These are phyloP conservation scores for Gadopsis marmoratus DNA, from an alignment of 2,797 vertebrate species.

Conservation along the genomic window DNA sequence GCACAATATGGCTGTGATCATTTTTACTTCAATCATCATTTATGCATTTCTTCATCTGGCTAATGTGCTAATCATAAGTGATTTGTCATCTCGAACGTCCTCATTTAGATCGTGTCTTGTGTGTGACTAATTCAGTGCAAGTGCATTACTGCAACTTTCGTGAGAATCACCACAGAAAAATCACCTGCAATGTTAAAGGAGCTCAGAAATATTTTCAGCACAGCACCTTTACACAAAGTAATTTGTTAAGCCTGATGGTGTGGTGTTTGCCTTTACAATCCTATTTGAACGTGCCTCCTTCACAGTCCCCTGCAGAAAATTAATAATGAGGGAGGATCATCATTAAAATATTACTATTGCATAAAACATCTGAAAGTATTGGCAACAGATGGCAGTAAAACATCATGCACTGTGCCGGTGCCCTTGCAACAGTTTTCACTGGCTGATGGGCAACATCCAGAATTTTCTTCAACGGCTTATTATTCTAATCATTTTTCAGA, in stretches of 20 bases:
- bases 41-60: constrained; percentile 82
- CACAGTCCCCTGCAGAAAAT: constrained; percentile 64
- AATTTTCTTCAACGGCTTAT: constrained; percentile 42
- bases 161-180: constrained; percentile 62
- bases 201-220: constrained; percentile 62
- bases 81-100: constrained; percentile 79
- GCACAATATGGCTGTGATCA: constrained; percentile 66
- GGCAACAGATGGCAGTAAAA: constrained; percentile 97
- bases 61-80: constrained; percentile 79
- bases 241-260: constrained; percentile 69
- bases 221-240: constrained; percentile 69
- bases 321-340: constrained; percentile 68
- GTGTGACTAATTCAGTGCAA: constrained; percentile 75
- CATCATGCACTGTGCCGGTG: constrained; percentile 75
- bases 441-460: constrained; percentile 48
- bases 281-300: constrained; percentile 54
- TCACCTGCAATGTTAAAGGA: constrained; percentile 67
- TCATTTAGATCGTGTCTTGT: constrained; percentile 65
- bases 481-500: constrained; percentile 62
- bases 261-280: constrained; percentile 58
- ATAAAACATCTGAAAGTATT: constrained; percentile 77
- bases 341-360: constrained; percentile 77
- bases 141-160: constrained; percentile 57
- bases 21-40: constrained; percentile 74
- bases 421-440: constrained; percentile 61